Evolutionary conservation across 2,113 vertebrate genomes (phyloP).

Genomic region (Echinops telfairi): DNA sequence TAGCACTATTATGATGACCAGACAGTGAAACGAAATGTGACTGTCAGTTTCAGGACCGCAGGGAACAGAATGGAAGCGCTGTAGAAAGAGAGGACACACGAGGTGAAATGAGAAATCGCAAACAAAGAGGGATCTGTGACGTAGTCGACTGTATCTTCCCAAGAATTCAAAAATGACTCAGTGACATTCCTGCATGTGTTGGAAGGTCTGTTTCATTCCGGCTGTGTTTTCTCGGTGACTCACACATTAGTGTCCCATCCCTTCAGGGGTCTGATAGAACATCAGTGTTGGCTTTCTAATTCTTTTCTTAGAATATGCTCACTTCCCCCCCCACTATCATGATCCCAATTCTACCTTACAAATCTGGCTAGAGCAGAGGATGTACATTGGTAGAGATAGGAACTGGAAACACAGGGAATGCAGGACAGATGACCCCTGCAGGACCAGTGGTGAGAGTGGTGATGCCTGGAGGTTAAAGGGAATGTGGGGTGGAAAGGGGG

Average conservation of each 20-base stretch:
- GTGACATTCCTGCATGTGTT: slow-evolving; percentile 68
- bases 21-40: slow-evolving; percentile 59
- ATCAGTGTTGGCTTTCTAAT: not conserved
- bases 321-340: no score
- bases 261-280: slow-evolving; percentile 45
- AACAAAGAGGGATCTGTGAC: slow-evolving; percentile 64
- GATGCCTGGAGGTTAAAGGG: no score
- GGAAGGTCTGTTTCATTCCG: slow-evolving; percentile 77
- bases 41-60: slow-evolving; percentile 39
- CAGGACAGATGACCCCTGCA: no score
- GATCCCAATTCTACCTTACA: no score
- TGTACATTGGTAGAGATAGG: no score
- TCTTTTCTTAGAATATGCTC: not conserved
- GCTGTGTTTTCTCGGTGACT: slow-evolving; percentile 77
- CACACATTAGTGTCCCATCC: slow-evolving; percentile 62
- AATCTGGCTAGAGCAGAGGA: no score
- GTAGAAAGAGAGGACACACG: slow-evolving; percentile 10
- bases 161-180: slow-evolving; percentile 72
- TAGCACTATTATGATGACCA: not conserved
- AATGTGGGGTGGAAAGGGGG: no score
- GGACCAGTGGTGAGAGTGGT: no score
- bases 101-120: slow-evolving; percentile 54
- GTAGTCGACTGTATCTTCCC: slow-evolving; percentile 62
- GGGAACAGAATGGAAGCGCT: slow-evolving; percentile 53
- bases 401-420: no score